Evolutionary conservation across 2,113 vertebrate species (phyloP), one percentile per base, ranked within the genome.

Genomic region (Callithrix jacchus): DNA sequence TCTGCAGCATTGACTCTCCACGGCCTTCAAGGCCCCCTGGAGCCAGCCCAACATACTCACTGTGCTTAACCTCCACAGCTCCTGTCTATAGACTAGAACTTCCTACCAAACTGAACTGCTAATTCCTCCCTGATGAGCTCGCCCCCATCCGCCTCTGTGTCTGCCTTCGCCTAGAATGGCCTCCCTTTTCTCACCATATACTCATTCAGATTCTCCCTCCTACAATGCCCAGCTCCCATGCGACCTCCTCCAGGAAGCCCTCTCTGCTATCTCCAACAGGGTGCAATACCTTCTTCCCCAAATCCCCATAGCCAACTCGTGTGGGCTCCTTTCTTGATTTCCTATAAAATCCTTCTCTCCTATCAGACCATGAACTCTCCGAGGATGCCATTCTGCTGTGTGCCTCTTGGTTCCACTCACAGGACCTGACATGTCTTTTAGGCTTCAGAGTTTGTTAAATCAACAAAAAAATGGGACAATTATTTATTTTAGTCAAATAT

Each of bases 241-340:
- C 71, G 35, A 71, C 83, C 45, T 77, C 70, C 58, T 77, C 77
- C 77, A 54, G 84, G 83, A 83, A 83, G 58, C 9, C 92, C n/a
- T 83, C 40, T 5, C 25, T 23, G 21, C 45, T 42, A 3, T 52
- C 21, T 54, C 70, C 52, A 40, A 3, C 20, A 0, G 3, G 16
- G 35, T 7, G 6, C 13, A 7, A 30, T 14, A 0, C 8, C 37
- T 58, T 58, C 27, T 30, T 40, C 58, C 56, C 37, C 5, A 7
- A 80, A 56, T 30, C 45, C 21, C 66, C 47, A 20, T 0, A 0
- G 40, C 27, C 42, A 2, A 18, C 40, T 23, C 3, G 1, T 10
- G 35, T 16, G n/a, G 42, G 30, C 77, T 83, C 42, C 77, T 54
- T 21, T 35, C 61, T 35, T 18, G 76, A 30, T 54, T 91, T 42